A percentile compares a stretch with the other conserved stretches of the same genome.
Conservation (phyloP, 2,888 invertebrate species). For the Amphipoea oculea region DNA sequence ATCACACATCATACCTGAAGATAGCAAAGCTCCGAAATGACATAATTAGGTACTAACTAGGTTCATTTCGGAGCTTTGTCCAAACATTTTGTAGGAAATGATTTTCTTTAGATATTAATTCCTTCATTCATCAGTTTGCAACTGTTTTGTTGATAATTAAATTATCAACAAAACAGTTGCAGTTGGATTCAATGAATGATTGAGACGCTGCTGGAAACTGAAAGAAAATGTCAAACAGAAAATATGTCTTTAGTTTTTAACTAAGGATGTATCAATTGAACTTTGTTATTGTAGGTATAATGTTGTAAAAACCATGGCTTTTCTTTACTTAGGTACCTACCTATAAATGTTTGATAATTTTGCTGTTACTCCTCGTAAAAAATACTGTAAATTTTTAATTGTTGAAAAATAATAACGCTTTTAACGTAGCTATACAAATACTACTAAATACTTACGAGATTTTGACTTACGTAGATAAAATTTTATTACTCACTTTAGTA, state of each 20-base stretch:
- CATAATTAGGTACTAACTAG: not conserved
- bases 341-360: not conserved
- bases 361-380: slow-evolving; percentile 16
- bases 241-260: not conserved
- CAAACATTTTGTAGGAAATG: not conserved
- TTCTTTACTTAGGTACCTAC: not conserved
- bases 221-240: slow-evolving; percentile 5
- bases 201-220: not conserved
- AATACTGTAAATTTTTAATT: slow-evolving; percentile 22
- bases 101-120: not conserved
- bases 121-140: not conserved
- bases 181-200: no score
- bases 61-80: not conserved
- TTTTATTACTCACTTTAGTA: slow-evolving; percentile 36
- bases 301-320: not conserved
- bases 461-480: slow-evolving; percentile 18
- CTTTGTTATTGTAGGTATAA: not conserved
- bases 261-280: not conserved
- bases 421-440: slow-evolving; percentile 6
- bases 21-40: not conserved
- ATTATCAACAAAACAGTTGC: no score
- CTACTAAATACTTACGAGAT: slow-evolving; percentile 9
- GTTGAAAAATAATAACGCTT: slow-evolving; percentile 1
- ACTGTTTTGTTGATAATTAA: not conserved
- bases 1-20: not conserved